Evolutionary conservation across 1,140 invertebrate species (phyloP), one percentile per base, ranked within the genome.

Genomic region (Gonatopus flavifemur): DNA sequence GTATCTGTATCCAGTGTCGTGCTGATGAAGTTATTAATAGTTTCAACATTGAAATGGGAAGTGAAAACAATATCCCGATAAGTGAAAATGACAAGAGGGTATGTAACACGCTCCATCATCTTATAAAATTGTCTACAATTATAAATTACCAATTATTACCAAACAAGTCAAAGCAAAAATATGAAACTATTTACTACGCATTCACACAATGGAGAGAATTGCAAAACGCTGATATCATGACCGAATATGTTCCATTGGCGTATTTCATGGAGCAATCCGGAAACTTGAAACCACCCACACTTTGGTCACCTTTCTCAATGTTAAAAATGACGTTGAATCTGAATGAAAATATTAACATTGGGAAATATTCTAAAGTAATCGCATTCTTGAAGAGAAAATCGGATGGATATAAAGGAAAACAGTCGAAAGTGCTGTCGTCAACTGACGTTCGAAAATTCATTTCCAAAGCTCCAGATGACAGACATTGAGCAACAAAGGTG

Each of bases 401-500:
- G 1, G 24, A 41, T 19, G 51, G 41, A 20, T 49, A 53, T 48
- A 33, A 7, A 25, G 25, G 18, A 39, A 55, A 47, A 40, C 55
- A 59, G 19, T 47, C 54, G 4, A 35, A 53, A 43, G 35, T 48
- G 10, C 36, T 57, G n/a, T 22, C 54, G 16, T 21, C 8, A 16
- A 7, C 10, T 6, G 33, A 60, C 12, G 18, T 57, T 8, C 12
- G 38, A 16, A 53, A 52, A 22, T 59, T 59, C 31, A 4, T 55
- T 7, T 12, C 21, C 22, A 45, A 52, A 38, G 57, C 52, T 32
- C 32, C 39, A 9, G 57, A 59, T 38, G 8, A 49, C 20, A 21
- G 39, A 9, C 56, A 53, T 49, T 41, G 52, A 25, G 39, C 44
- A 13, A 44, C 42, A 24, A 52, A 59, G 49, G 52, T 55, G 28